Percentiles rank a stretch among this genome's conserved stretches.
phyloP scores from a whole-genome alignment of 2,888 invertebrate genomes.

The Diogma glabrata region DNA sequence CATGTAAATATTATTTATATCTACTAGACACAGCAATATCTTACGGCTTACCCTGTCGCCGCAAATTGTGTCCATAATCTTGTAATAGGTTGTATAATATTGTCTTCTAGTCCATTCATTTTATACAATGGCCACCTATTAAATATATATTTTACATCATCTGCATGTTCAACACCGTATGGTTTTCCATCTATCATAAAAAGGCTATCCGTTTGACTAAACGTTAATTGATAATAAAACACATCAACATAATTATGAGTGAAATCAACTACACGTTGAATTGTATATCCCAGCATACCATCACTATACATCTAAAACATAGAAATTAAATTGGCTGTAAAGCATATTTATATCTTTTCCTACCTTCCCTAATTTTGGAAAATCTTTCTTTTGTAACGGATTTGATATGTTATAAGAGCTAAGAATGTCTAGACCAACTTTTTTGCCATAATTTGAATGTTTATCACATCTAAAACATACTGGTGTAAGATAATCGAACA shows the following conservation, averaged over 20 bases:
- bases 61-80: conserved; percentile 38
- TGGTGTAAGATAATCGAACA: too few species aligned
- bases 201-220: conserved; percentile 49
- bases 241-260: conserved; percentile 43
- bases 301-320: too few species aligned
- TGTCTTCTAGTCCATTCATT: conserved; percentile 37
- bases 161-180: conserved; percentile 39
- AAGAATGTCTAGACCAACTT: too few species aligned
- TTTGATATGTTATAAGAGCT: too few species aligned
- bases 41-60: conserved; percentile 29
- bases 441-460: too few species aligned
- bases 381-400: too few species aligned
- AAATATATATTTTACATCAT: conserved; percentile 41
- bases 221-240: conserved; percentile 51
- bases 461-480: too few species aligned
- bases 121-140: conserved; percentile 36
- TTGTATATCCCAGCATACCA: too few species aligned
- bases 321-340: too few species aligned
- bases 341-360: too few species aligned
- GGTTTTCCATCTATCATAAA: conserved; percentile 40
- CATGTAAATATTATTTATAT: not conserved
- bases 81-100: conserved; percentile 35
- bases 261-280: too few species aligned
- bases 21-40: not conserved
- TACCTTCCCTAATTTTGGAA: too few species aligned